Base-by-base conservation (phyloP, 37 sponge, comb jelly and placozoan species). In the Haliclona indistincta region DNA sequence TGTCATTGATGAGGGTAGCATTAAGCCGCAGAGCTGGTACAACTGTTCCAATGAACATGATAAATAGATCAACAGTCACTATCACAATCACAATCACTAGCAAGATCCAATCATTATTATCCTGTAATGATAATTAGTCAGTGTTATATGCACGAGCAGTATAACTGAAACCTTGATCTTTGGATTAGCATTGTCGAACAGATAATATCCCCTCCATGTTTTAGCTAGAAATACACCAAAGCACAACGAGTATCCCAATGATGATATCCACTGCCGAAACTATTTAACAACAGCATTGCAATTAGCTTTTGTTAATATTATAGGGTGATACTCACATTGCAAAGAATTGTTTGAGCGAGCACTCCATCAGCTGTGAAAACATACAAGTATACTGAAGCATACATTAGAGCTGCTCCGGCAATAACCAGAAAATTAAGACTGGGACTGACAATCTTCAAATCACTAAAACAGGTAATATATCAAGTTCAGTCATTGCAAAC, bases 361-460 rank as follows among this genome's bases (percentile, higher is more conserved):
- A 43, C 20, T 8, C 20, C 23, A 25, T 30, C 10, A 20, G 52
- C 29, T 43, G 70, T 43, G 7, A 22, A 20, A 11, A 7, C 11
- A 43, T 70, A 70, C 30, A 70, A 70, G 43, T 43, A 70, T 10
- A 44, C 11, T 20, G 41, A 38, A 11, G 26, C 7, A 43, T 70
- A 70, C 22, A 70, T 20, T 4, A 70, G 8, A 25, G 70, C 29
- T 42, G 70, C 47, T 17, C 70, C 70, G 5, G 40, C 20, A 5
- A 70, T 42, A 43, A 70, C 10, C 51, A 70, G 29, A 43, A 37
- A 43, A 43, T 70, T 70, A 10, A 70, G 28, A 51, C 43, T 70
- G 10, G 70, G 70, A 43, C 70, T 70, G 17, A 25, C 52, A 30
- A 70, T 20, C 23, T 70, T 70, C 15, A 70, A 45, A 70, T 43